Evolutionary conservation across 2,113 vertebrate genomes (phyloP), one percentile per base, ranked within the genome.

Genomic region (Felis chaus): DNA sequence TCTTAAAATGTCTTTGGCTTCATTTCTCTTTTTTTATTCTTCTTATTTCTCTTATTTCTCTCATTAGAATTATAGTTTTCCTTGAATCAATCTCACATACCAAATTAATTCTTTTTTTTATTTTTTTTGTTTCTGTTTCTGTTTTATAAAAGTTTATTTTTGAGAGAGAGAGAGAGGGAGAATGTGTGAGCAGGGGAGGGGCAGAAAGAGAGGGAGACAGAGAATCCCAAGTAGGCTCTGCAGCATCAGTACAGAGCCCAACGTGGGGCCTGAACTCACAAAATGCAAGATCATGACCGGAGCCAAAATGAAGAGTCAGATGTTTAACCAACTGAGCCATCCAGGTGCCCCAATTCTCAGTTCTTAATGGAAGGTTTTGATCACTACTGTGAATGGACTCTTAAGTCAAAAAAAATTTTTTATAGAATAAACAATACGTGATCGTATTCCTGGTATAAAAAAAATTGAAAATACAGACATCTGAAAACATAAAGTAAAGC

Each of bases 41-140:
- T 45, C 45, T 45, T 45, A 45, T 45, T 45, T 45, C 45, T 45
- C 45, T 96, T 33, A 84, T 29, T 68, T 86, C 41, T 87, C 53
- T 69, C 68, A 76, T 71, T n/a, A 69, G 39, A 83, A 83, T 31
- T 63, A 53, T 83, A 55, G 50, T 69, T 76, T 88, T 89, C 83
- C 74, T 84, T 83, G 27, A 91, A 92, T 31, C 83, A 92, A 63
- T 89, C 36, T 84, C 78, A 94, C 10, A 71, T 65, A 83, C 39
- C 29, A 89, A 61, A 31, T 71, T 69, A 89, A 89, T 89, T 95
- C 23, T 79, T 7, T 57, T 57, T 1, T 57, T 57, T 41, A 5
- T 41, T 57, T 9, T 9, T 61, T 23, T 21, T 61, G 53, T 18
- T 55, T 55, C 15, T 16, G 55, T 57, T 57, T 57, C 21, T 57